Evolutionary conservation across 2,888 invertebrate species (phyloP).

Genomic region (Oconnorella tubifera): DNA sequence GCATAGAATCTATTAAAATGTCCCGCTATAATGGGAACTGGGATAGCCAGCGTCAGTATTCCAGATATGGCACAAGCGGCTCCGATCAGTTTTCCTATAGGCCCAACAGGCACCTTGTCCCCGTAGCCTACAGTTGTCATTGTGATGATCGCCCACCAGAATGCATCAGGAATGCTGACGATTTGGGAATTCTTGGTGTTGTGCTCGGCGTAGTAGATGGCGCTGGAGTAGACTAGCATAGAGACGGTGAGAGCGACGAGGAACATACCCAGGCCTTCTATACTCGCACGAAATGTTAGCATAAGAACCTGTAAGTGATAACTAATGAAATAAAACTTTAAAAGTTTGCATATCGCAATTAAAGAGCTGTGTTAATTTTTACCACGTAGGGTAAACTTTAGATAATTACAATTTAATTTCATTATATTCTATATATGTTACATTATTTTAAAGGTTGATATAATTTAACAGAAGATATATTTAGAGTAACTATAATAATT

Average conservation of each 20-base stretch:
- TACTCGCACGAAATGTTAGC: slow-evolving; percentile 44
- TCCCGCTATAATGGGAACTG: slow-evolving; percentile 58
- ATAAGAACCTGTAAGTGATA: slow-evolving; percentile 36
- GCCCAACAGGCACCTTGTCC: slow-evolving; percentile 53
- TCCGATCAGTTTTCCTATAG: slow-evolving; percentile 52
- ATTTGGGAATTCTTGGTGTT: slow-evolving; percentile 40
- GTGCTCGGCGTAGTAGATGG: slow-evolving; percentile 48
- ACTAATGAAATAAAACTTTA: too few species aligned
- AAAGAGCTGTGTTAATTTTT: too few species aligned
- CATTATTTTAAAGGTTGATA: too few species aligned
- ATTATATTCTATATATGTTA: too few species aligned
- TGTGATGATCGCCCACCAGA: slow-evolving; percentile 53
- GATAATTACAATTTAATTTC: too few species aligned
- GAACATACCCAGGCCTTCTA: slow-evolving; percentile 48
- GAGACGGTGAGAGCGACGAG: slow-evolving; percentile 46
- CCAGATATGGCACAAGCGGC: slow-evolving; percentile 55
- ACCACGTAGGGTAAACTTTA: too few species aligned
- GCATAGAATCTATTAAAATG: slow-evolving; percentile 49
- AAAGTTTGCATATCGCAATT: too few species aligned
- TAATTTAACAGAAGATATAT: too few species aligned
- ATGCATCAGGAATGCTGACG: slow-evolving; percentile 48
- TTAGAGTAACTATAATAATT: too few species aligned
- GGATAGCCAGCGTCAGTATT: slow-evolving; percentile 58
- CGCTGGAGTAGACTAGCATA: slow-evolving; percentile 47
- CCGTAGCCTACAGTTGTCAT: slow-evolving; percentile 54